Conservation (phyloP, 92 coral and sea anemone genomes). For the Parazoanthus darwini region DNA sequence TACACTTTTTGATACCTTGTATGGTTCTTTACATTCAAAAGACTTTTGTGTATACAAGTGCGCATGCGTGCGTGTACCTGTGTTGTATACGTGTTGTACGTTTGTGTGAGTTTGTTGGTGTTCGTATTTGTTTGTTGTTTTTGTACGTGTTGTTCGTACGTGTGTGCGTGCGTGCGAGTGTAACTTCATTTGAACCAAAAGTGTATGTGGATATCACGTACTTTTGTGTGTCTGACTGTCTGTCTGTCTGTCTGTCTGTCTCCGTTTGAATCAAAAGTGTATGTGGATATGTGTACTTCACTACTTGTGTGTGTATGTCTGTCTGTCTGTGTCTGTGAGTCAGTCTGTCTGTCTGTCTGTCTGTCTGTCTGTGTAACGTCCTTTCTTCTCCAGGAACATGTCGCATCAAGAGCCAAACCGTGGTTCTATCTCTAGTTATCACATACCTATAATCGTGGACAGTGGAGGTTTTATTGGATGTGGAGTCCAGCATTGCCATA, state of each 20-base stretch:
- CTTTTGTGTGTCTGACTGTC: too few relatives aligned
- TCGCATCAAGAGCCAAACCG: background rate
- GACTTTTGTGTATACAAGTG: background rate
- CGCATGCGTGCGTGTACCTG: too few relatives aligned
- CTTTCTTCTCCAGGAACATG: background rate
- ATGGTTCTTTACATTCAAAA: too few relatives aligned
- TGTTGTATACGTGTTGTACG: too few relatives aligned
- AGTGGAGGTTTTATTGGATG: slow-evolving; percentile 43
- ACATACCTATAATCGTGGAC: slow-evolving; percentile 70
- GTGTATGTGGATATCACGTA: too few relatives aligned
- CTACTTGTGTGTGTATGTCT: background rate
- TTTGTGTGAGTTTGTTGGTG: too few relatives aligned
- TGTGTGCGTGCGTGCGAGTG: background rate
- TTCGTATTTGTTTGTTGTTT: too few relatives aligned
- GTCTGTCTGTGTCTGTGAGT: background rate
- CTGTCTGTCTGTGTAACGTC: background rate
- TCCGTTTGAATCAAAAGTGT: background rate
- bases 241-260: too few relatives aligned
- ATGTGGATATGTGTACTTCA: background rate
- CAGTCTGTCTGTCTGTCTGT: background rate
- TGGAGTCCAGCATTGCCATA: slow-evolving; percentile 76
- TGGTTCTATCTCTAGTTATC: background rate
- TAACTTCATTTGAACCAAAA: too few relatives aligned
- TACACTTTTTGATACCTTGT: too few relatives aligned
- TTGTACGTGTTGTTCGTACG: too few relatives aligned